These are phyloP conservation scores for Synergus umbraculus DNA, from an alignment of 2,888 invertebrate genomes.

Conservation along the genomic window DNA sequence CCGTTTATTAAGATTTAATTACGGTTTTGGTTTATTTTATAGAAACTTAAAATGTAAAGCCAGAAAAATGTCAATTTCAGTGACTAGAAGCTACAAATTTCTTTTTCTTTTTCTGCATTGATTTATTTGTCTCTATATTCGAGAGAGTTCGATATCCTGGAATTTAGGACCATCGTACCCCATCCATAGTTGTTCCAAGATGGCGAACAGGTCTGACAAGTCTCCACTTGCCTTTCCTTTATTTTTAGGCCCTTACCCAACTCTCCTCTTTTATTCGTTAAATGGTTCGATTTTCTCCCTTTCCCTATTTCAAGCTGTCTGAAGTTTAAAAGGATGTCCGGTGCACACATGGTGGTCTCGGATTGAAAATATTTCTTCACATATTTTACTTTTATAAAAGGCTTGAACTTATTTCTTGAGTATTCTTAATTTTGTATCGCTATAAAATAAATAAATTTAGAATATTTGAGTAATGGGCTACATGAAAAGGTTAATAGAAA, in stretches of 20 bases:
- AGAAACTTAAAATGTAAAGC: no score
- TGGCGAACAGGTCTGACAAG: conserved; percentile 42
- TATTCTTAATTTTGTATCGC: not conserved
- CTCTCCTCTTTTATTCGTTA: conserved; percentile 4
- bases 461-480: not conserved
- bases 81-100: no score
- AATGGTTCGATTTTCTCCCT: conserved; percentile 39
- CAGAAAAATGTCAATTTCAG: no score
- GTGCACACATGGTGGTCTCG: conserved; percentile 3
- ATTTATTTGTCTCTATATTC: no score
- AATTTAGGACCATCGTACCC: conserved; percentile 13
- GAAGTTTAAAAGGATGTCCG: conserved; percentile 18
- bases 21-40: no score
- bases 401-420: not conserved
- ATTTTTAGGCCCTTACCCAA: conserved; percentile 27
- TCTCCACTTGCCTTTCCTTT: conserved; percentile 34
- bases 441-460: not conserved
- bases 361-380: not conserved
- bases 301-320: conserved; percentile 3
- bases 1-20: not conserved
- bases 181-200: conserved; percentile 32
- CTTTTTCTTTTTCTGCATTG: no score
- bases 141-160: not conserved
- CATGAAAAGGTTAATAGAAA: not conserved
- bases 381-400: no score